Evolutionary conservation across 2,888 invertebrate genomes (phyloP), one percentile per base, ranked within the genome.

Genomic region (Ormia ochracea): DNA sequence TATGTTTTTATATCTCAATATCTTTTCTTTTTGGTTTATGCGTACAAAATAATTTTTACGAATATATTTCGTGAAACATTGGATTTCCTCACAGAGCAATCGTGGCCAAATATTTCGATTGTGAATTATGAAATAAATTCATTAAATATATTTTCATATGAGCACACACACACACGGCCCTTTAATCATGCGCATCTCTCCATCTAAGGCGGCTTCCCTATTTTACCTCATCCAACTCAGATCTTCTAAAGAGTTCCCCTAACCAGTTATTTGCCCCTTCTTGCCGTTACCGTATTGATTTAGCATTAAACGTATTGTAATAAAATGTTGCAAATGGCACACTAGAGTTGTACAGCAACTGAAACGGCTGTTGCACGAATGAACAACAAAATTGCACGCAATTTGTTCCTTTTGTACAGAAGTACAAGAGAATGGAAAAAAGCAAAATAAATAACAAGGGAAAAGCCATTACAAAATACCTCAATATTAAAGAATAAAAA

Each of bases 311-410:
- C n/a, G 52, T 50, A 3, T 68, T 31, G 9, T 26, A 23, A 26
- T 12, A 26, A 66, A 74, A 75, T 59, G 50, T 75, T 75, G 66
- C 58, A 50, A 74, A 50, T 17, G n/a, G 28, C 38, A 59, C 65
- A 66, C 50, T 50, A n/a, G 28, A 31, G 6, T 33, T 63, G n/a
- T 52, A 14, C 41, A 66, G 23, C 41, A 50, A 50, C 48, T 38
- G 7, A 65, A 56, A 54, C 26, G 41, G n/a, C 38, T 45, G n/a
- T 45, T 61, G 31, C n/a, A 19, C 31, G 28, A 41, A 33, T 14
- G 65, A 45, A 56, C 56, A 19, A 28, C 14, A 19, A 38, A 65
- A 36, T n/a, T 65, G 31, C 48, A 74, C 33, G 31, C 66, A 50
- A 50, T 58, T 58, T 58, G 28, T 50, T 74, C 41, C 52, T 38